Evolutionary conservation across 2,888 invertebrate genomes (phyloP).

Genomic region (Ecliptopera silaceata): DNA sequence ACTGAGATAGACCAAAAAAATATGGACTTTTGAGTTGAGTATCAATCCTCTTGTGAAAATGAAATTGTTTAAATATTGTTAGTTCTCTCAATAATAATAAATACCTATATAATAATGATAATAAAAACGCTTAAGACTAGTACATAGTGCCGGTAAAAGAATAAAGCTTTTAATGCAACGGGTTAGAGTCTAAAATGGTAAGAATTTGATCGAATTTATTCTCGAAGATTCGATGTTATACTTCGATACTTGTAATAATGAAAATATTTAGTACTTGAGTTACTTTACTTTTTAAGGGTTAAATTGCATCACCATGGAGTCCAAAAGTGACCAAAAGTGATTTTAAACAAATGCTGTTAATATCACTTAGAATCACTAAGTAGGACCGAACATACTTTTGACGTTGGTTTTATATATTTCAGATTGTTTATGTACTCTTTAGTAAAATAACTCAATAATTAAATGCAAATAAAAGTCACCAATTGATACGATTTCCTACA

Average conservation of each 20-base stretch:
- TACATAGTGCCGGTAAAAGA: conserved; percentile 16
- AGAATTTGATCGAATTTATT: conserved; percentile 13
- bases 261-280: not conserved
- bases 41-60: too few relatives aligned
- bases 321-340: too few relatives aligned
- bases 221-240: not conserved
- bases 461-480: conserved; percentile 30
- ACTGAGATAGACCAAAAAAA: not conserved
- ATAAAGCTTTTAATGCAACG: conserved; percentile 26
- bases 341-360: too few relatives aligned
- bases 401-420: too few relatives aligned
- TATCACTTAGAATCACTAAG: too few relatives aligned
- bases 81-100: conserved; percentile 26
- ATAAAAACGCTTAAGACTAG: conserved; percentile 22
- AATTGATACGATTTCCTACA: conserved; percentile 32
- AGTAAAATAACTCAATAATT: conserved; percentile 15
- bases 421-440: too few relatives aligned
- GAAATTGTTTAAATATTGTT: not conserved
- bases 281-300: not conserved
- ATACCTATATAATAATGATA: conserved; percentile 27
- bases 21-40: too few relatives aligned
- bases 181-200: conserved; percentile 6
- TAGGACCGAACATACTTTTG: too few relatives aligned
- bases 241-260: not conserved
- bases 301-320: not conserved